Evolutionary conservation across 2,888 invertebrate species (phyloP).

Genomic region (Acleris laterana): DNA sequence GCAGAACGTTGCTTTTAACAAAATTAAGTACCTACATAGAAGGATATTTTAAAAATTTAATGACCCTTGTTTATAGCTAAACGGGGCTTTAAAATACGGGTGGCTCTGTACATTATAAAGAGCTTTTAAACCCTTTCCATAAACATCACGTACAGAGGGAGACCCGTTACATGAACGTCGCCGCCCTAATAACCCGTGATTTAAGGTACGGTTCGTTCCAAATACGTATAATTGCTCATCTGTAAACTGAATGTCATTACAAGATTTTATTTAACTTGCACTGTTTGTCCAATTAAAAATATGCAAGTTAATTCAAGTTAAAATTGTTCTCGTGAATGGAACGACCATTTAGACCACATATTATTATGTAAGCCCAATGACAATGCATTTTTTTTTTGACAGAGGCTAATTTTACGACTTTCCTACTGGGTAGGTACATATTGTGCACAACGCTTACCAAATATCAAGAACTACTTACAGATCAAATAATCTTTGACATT

Average conservation of each 20-base stretch:
- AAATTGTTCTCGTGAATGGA: too few species aligned
- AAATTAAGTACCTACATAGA: constrained; percentile 9
- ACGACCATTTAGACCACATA: too few species aligned
- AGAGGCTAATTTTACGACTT: too few species aligned
- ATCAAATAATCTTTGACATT: too few species aligned
- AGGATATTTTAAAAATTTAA: constrained; percentile 20
- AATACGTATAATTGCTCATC: constrained; percentile 26
- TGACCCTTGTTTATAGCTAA: constrained; percentile 55
- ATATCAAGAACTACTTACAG: too few species aligned
- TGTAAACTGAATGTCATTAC: neutral
- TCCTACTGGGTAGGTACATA: too few species aligned
- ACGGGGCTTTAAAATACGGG: constrained; percentile 48
- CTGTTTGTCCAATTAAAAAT: too few species aligned
- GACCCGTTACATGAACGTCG: constrained; percentile 49
- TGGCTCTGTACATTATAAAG: constrained; percentile 52
- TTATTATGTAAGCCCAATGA: too few species aligned
- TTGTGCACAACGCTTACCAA: too few species aligned
- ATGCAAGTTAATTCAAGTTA: too few species aligned
- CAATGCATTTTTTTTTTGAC: too few species aligned
- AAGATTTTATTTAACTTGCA: too few species aligned
- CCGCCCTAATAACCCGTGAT: constrained; percentile 73
- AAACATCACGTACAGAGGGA: constrained; percentile 62
- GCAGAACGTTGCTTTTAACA: constrained; percentile 22
- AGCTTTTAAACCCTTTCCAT: constrained; percentile 64
- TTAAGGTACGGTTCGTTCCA: constrained; percentile 56